Evolutionary conservation across 2,113 vertebrate genomes (phyloP).

Genomic region (Bombycilla garrulus): DNA sequence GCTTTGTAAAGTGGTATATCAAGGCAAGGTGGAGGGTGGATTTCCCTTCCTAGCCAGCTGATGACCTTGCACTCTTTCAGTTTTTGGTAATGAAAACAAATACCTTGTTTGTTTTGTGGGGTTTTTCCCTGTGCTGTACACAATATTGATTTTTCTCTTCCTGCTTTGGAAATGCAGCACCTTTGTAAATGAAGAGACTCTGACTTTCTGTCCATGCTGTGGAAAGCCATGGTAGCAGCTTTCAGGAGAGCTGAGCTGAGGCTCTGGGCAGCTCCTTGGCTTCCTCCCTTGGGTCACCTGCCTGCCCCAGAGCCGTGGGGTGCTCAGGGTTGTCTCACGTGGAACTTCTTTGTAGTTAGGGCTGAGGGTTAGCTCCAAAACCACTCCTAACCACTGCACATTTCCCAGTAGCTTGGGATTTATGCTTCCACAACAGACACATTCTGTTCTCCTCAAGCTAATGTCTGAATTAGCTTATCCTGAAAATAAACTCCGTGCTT

Average conservation of each 20-base stretch:
- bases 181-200: not conserved
- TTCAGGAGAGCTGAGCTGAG: not conserved
- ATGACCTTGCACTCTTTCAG: not conserved
- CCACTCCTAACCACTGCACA: not conserved
- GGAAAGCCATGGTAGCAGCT: not conserved
- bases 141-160: not conserved
- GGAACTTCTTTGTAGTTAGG: not conserved
- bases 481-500: not conserved
- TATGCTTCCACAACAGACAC: not conserved
- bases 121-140: not conserved
- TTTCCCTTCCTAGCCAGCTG: not conserved
- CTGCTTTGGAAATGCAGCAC: too few relatives aligned
- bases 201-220: rapidly evolving
- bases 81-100: not conserved
- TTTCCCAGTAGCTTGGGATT: not conserved
- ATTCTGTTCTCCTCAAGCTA: not conserved
- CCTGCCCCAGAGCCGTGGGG: not conserved
- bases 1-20: not conserved
- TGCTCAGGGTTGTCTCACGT: not conserved
- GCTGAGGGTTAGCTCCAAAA: not conserved
- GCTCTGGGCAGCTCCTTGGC: not conserved
- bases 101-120: not conserved
- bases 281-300: not conserved
- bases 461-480: not conserved
- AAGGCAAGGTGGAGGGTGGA: not conserved